Evolutionary conservation across 2,888 invertebrate genomes (phyloP), one percentile per base, ranked within the genome.

Genomic region (Pogonocherus hispidulus): DNA sequence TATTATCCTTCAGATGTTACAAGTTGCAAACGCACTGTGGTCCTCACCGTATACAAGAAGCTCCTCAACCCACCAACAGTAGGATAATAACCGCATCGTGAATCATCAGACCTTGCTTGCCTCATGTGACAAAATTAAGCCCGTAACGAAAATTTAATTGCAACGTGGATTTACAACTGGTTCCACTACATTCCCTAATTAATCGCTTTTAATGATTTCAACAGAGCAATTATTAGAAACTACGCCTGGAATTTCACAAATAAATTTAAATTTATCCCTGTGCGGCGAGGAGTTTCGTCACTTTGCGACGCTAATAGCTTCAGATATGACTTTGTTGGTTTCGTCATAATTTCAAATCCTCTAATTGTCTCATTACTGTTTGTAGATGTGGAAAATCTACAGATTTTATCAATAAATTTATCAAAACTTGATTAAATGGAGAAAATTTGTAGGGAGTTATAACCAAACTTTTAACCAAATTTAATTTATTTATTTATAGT

Each of bases 121-220:
- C 41, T 37, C 37, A 41, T 41, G 55, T 22, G 55, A 14, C 44
- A 23, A 44, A 41, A 46, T 44, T 57, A 57, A 57, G 11, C 46
- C 27, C 46, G 1, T 57, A 41, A 57, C 44, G 57, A 57, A 37
- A 46, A 46, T 57, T 57, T 57, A 57, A 57, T 57, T 57, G 46
- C 57, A 22, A 16, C 35, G 18, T 23, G 23, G 52, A 35, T 27
- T 57, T 57, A 46, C 57, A 41, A 46, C 22, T 41, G 14, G 22
- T 22, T 32, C 11, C 8, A 32, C 32, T 32, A 32, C 9, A 32
- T 32, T 54, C 52, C 5, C 52, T 54, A 54, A 54, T 54, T 54
- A 35, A 54, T 16, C 19, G 52, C 32, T 32, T 32, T 27, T 27
- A 27, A 27, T 18, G 35, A 27, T 35, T 54, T 8, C 27, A 16